Evolutionary conservation across 2,888 invertebrate species (phyloP), one percentile per base, ranked within the genome.

Genomic region (Rhorus exstirpatorius): DNA sequence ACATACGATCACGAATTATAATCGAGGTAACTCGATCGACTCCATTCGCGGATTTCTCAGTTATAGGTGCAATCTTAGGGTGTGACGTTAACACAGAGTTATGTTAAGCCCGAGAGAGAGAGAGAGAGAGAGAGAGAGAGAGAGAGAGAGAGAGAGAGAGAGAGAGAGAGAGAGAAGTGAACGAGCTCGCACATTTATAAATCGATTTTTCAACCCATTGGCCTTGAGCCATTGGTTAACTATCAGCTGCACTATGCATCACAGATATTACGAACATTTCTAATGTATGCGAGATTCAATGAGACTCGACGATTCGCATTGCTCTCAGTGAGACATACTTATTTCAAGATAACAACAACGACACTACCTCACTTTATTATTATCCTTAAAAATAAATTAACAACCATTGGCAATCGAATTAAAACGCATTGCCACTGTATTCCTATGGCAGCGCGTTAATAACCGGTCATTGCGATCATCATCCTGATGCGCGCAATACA

Each of bases 141-240:
- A n/a, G n/a, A n/a, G n/a, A n/a, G n/a, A n/a, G n/a, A n/a, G n/a
- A n/a, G n/a, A n/a, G n/a, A n/a, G n/a, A n/a, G n/a, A n/a, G n/a
- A n/a, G n/a, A n/a, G n/a, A n/a, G n/a, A n/a, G n/a, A n/a, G 53
- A 77, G 41, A 68, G 49, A n/a, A 76, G 80, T 65, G 75, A 76
- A 71, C 75, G 77, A 71, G 71, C 26, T 77, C 17, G 55, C 79
- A 41, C 44, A 58, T 68, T 60, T 67, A 72, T 38, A 58, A 79
- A 51, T 53, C 72, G 51, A 67, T 72, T 46, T 58, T 41, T 58
- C 72, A 38, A 19, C 17, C 31, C 14, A 10, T 41, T 44, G 79
- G 74, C 74, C 79, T 79, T 74, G 79, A 81, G 49, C 24, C 53
- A 26, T 70, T 58, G 46, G 14, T 26, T 14, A 53, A 51, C 44